Evolutionary conservation across 2,888 invertebrate species (phyloP).

Genomic region (Alviniconcha strummeri): DNA sequence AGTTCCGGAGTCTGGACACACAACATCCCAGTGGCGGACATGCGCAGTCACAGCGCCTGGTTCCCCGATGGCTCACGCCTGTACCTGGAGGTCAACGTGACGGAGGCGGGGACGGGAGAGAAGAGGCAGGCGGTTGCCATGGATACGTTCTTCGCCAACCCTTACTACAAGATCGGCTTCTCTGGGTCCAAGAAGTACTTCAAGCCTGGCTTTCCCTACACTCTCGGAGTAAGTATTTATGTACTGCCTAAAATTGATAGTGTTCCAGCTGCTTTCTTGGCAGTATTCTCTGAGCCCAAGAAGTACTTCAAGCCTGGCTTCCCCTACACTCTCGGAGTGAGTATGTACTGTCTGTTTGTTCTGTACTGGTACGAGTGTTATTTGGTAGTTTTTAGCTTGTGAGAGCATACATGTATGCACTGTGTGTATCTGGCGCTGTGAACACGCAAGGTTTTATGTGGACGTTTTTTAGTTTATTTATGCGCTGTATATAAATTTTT

Average conservation of each 20-base stretch:
- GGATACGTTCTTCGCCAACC: slow-evolving; percentile 34
- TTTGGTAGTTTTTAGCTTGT: too few species aligned
- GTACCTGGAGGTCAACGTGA: slow-evolving; percentile 38
- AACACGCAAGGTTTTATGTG: too few species aligned
- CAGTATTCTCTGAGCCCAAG: slow-evolving; percentile 24
- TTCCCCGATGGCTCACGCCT: slow-evolving; percentile 26
- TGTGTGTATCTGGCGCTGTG: too few species aligned
- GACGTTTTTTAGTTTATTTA: too few species aligned
- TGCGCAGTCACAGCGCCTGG: slow-evolving; percentile 21
- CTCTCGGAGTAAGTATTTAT: slow-evolving; percentile 29
- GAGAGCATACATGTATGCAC: too few species aligned
- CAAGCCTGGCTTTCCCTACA: slow-evolving; percentile 40
- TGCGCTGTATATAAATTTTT: too few species aligned
- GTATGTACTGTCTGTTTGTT: neutral
- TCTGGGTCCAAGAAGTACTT: slow-evolving; percentile 32
- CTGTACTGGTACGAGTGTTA: too few species aligned
- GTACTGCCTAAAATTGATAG: neutral
- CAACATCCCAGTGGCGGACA: neutral
- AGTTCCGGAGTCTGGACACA: neutral
- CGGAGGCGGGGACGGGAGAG: slow-evolving; percentile 37
- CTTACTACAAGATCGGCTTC: slow-evolving; percentile 38
- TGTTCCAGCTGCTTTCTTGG: too few species aligned
- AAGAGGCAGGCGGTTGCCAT: slow-evolving; percentile 30
- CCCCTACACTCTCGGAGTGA: slow-evolving; percentile 39
- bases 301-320: slow-evolving; percentile 38